phyloP scores from a whole-genome alignment of 30 jellyfish, hydroid and myxozoan species.

The Catostylus mosaicus region DNA sequence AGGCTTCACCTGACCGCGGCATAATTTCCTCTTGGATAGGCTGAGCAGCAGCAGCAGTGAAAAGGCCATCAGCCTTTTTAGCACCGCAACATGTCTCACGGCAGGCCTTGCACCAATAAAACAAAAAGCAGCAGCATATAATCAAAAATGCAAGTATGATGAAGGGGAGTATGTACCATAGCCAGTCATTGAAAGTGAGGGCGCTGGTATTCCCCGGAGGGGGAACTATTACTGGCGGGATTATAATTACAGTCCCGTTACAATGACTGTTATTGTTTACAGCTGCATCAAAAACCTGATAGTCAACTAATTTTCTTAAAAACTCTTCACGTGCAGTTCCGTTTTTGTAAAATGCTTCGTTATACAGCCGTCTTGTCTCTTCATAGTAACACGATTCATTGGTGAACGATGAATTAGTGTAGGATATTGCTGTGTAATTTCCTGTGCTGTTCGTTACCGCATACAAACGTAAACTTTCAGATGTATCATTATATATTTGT shows the following conservation, averaged over 20 bases:
- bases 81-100: conserved; percentile 61
- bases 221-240: conserved; percentile 17
- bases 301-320: conserved; percentile 6
- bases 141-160: conserved; percentile 51
- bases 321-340: conserved; percentile 35
- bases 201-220: conserved; percentile 40
- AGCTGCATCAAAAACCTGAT: conserved; percentile 23
- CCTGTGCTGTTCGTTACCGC: background rate
- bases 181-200: conserved; percentile 60
- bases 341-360: conserved; percentile 11
- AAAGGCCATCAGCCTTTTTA: conserved; percentile 40
- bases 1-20: conserved; percentile 2
- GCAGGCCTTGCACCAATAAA: conserved; percentile 69
- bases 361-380: conserved; percentile 13
- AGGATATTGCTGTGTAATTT: conserved; percentile 2
- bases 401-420: conserved; percentile 37
- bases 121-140: conserved; percentile 53
- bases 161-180: conserved; percentile 67
- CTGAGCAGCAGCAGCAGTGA: conserved; percentile 55
- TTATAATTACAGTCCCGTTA: conserved; percentile 17
- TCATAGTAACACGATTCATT: conserved; percentile 36
- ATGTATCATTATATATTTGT: conserved; percentile 30
- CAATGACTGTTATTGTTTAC: conserved; percentile 29
- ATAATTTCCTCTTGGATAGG: conserved; percentile 26
- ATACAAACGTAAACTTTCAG: conserved; percentile 16